Conservation (phyloP, 2,888 invertebrate genomes). For the Ectemnius continuus region DNA sequence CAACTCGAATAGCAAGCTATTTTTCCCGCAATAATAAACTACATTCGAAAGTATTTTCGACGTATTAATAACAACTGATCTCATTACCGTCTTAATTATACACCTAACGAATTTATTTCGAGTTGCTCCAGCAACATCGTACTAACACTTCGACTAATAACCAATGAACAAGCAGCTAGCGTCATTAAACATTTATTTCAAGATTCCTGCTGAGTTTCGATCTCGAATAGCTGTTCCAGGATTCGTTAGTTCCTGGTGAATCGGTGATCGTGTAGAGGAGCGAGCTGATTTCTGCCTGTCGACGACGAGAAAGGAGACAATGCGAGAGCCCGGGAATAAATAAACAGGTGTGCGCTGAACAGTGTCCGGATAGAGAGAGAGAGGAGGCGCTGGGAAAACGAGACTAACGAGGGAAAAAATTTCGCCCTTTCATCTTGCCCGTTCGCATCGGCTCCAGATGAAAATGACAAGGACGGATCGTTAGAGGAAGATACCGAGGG, state of each 20-base stretch:
- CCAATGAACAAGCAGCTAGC: too few relatives aligned
- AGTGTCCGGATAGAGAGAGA: background rate
- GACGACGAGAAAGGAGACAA: background rate
- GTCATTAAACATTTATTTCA: too few relatives aligned
- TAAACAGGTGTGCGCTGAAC: constrained; percentile 1
- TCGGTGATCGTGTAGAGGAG: background rate
- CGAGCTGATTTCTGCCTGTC: background rate
- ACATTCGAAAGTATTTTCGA: too few relatives aligned
- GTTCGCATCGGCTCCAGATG: constrained; percentile 27
- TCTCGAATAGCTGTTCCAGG: background rate
- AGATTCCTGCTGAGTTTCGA: background rate
- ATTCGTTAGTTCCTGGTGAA: background rate
- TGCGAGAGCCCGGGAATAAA: background rate
- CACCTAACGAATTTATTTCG: too few relatives aligned
- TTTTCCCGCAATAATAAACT: too few relatives aligned
- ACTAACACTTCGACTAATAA: too few relatives aligned
- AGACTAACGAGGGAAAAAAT: constrained; percentile 46
- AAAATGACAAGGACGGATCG: constrained; percentile 40
- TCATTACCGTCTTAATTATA: too few relatives aligned
- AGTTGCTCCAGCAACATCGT: too few relatives aligned
- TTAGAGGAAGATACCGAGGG: constrained; percentile 30
- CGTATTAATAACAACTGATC: too few relatives aligned
- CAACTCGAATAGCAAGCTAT: too few relatives aligned
- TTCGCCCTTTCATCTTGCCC: constrained; percentile 28
- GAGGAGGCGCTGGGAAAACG: constrained; percentile 8